These are phyloP conservation scores for Paramisgurnus dabryanus DNA, from an alignment of 2,113 vertebrate species.

Conservation along the genomic window DNA sequence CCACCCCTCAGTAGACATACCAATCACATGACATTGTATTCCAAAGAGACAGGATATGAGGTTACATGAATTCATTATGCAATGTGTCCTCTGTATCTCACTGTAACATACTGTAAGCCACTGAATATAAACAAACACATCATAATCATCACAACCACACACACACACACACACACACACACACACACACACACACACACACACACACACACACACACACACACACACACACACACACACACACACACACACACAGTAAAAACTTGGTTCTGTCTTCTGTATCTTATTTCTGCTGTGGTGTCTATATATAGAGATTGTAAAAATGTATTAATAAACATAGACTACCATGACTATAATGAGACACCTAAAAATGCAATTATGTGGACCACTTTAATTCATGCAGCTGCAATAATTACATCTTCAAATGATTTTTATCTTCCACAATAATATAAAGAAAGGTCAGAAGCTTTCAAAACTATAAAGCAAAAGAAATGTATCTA, in stretches of 20 bases:
- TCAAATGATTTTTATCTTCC: not conserved
- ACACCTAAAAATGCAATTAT: not conserved
- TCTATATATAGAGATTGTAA: too few species aligned
- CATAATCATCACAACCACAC: not conserved
- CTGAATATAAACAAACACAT: not conserved
- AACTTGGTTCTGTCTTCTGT: not conserved
- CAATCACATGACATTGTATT: slow-evolving; percentile 52
- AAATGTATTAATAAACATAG: not conserved
- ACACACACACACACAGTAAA: not conserved
- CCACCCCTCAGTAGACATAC: slow-evolving; percentile 49
- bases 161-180: not conserved
- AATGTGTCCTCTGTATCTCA: not conserved
- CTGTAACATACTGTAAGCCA: not conserved
- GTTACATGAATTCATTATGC: slow-evolving; percentile 19
- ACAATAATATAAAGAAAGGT: slow-evolving; percentile 5
- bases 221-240: not conserved
- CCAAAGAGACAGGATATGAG: slow-evolving; percentile 10
- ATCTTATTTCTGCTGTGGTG: not conserved
- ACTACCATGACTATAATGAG: not conserved
- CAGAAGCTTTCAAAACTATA: not conserved
- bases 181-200: not conserved
- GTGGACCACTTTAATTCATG: not conserved
- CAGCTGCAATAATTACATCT: not conserved
- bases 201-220: not conserved
- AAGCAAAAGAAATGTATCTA: not conserved